Evolutionary conservation across 2,797 vertebrate genomes (phyloP), one percentile per base, ranked within the genome.

Genomic region (Enteromius radiatus): DNA sequence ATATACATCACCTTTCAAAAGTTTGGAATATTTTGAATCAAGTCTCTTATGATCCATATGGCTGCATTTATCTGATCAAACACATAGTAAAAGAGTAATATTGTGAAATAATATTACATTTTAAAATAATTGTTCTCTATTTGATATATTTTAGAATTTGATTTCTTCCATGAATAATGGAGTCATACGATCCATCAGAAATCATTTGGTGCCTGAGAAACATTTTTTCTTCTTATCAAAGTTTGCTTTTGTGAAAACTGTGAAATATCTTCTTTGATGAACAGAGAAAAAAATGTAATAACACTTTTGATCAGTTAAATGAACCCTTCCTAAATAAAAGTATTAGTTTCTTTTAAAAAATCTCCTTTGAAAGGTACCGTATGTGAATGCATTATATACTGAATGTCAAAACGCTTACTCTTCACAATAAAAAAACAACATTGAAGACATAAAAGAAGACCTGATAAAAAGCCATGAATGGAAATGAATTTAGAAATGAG

Each of bases 371-470:
- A 19, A 45, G 36, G 12, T 41, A 63, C 2, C 68, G 14, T 52
- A 33, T 38, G 31, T 78, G 23, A 77, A 54, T 3, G 23, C 5
- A 49, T 23, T 43, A 6, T 23, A 47, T 33, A 7, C 0, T 61
- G 2, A 64, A 74, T 74, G 31, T 59, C n/a, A 59, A 41, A 2
- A 36, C 26, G 4, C 38, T 64, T n/a, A 15, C 68, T 64, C 43
- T 9, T 52, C 36, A 3, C 14, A 4, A 49, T 38, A n/a, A 78
- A 67, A 52, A 47, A 31, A n/a, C 76, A 78, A 56, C n/a, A 23
- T 1, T 41, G 33, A 56, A 79, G 52, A 80, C 65, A 52, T 63
- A 63, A 61, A 63, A 31, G 5, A 80, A 38, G 54, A 61, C 21
- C 23, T 45, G 36, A 70, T 59, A 41, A 33, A 28, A 36, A 61